These are phyloP conservation scores for Lytechinus variegatus DNA, from an alignment of 35 echinoderm and acorn worm genomes.

Conservation along the genomic window DNA sequence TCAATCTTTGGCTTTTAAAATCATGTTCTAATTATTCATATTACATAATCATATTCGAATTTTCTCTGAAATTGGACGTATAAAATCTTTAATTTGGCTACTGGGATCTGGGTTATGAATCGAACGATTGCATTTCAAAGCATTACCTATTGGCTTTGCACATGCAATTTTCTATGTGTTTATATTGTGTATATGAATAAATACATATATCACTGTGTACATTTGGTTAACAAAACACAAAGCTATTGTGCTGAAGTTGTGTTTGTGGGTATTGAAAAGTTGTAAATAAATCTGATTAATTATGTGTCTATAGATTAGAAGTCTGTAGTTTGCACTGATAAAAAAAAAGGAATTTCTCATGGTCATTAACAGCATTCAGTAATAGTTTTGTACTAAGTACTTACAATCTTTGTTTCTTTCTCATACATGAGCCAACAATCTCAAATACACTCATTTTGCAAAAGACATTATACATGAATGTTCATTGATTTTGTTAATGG, in stretches of 20 bases:
- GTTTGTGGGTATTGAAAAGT: constrained; percentile 4
- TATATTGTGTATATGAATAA: constrained; percentile 37
- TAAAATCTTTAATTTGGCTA: background rate
- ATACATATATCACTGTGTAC: constrained; percentile 9
- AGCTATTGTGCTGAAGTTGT: constrained; percentile 19
- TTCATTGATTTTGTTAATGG: background rate
- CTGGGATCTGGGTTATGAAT: background rate
- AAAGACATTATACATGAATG: background rate
- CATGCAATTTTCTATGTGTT: constrained; percentile 13
- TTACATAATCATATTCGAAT: background rate
- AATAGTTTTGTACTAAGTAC: background rate
- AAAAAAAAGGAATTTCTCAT: background rate
- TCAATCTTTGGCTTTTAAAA: no score
- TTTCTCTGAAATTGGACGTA: background rate
- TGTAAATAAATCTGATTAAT: constrained; percentile 25
- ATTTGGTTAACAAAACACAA: constrained; percentile 16
- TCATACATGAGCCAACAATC: background rate
- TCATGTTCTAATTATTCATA: background rate
- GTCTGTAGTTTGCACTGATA: constrained; percentile 29
- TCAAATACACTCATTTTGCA: background rate
- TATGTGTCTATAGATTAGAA: constrained; percentile 31
- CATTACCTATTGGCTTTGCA: background rate
- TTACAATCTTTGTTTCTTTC: background rate
- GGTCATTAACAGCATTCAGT: background rate
- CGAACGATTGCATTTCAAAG: background rate